Conservation (phyloP, 2,113 vertebrate species). For the Cebidichthys violaceus region DNA sequence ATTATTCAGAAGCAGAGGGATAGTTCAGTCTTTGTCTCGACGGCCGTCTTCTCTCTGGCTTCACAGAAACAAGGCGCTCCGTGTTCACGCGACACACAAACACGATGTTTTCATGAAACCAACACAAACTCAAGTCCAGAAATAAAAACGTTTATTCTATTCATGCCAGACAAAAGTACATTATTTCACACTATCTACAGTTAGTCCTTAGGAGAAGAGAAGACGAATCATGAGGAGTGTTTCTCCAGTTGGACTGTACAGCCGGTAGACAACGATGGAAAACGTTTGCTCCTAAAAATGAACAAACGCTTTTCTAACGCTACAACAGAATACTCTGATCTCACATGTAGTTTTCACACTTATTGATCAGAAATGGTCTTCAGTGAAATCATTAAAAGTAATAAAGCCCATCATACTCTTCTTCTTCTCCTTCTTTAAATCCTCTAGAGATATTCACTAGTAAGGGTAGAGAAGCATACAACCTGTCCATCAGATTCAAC, state of each 20-base stretch:
- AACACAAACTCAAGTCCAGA: not conserved
- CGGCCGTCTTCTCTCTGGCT: conserved; percentile 14
- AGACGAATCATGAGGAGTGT: not conserved
- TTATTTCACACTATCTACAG: conserved; percentile 32
- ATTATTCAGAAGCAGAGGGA: conserved; percentile 56
- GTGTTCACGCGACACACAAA: conserved; percentile 18
- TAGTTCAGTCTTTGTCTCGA: conserved; percentile 37
- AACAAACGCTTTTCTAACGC: not conserved
- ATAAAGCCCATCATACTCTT: not conserved
- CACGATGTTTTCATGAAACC: not conserved
- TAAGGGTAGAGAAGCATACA: not conserved
- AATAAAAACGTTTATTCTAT: conserved; percentile 16
- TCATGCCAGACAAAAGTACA: conserved; percentile 47
- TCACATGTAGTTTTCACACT: not conserved
- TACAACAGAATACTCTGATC: not conserved
- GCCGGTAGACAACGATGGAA: conserved; percentile 2
- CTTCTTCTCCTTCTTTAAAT: not conserved
- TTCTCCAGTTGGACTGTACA: not conserved
- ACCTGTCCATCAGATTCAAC: not conserved
- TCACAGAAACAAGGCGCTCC: conserved; percentile 38
- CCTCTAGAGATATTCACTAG: not conserved
- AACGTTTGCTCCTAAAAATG: conserved; percentile 15
- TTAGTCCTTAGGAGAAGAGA: not conserved
- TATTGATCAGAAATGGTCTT: conserved; percentile 6
- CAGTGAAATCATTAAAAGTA: not conserved